Base-by-base conservation (phyloP, 2,113 vertebrate genomes). In the Scopus umbretta region DNA sequence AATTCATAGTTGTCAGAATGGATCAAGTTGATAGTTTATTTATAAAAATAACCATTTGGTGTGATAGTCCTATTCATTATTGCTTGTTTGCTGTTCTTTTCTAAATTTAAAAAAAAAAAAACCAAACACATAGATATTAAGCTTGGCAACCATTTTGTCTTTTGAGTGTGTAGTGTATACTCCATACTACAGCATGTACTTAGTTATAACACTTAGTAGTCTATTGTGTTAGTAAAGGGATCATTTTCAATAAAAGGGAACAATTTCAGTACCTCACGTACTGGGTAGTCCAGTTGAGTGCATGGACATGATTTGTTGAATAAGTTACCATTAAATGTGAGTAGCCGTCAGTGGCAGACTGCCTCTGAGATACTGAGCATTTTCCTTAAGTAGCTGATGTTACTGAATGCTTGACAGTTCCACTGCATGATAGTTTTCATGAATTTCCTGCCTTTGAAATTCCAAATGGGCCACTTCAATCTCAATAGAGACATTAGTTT, bases 391-490 rank as follows among this genome's bases (percentile, higher is more conserved):
- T 80, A 63, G 47, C 56, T 93, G 82, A 70, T 95, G 58, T 15
- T 45, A 75, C 40, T 20, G 50, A 76, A 80, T 40, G 47, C 85
- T 94, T 95, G 89, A 80, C 83, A 83, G 43, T 56, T 95, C 55
- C 62, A 38, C 79, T 86, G 14, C 50, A 52, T 42, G 65, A 80
- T 23, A 7, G 1, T 86, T 88, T 62, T 92, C 38, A 76, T 78
- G 23, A 47, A 88, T 92, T 96, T 95, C 87, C 88, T 83, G 92
- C 76, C 88, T 95, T 95, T 95, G 92, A 93, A 94, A 90, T 95
- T 90, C 80, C 53, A 88, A 94, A 90, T 65, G 61, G 88, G 19
- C 22, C 19, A n/a, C 55, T 93, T 88, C 72, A 84, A 23, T 90
- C 68, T 96, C 65, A 72, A 53, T 5, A 81, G 85, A 70, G 86